Evolutionary conservation across 2,888 invertebrate genomes (phyloP).

Genomic region (Cylloceria caligata): DNA sequence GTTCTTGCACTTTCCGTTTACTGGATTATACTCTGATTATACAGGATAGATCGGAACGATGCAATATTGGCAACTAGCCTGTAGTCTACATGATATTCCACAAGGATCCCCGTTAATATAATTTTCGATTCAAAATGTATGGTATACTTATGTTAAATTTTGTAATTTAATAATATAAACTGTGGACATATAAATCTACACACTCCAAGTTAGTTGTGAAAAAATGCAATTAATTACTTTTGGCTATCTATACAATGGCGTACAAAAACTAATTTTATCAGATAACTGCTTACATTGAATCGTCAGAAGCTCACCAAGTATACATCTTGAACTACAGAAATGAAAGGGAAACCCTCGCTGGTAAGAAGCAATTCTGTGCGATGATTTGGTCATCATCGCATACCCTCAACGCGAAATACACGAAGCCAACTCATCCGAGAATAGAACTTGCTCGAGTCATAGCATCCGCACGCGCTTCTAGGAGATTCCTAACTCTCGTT

Average conservation of each 20-base stretch:
- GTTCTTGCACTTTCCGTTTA: slow-evolving; percentile 15
- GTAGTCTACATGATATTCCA: too few species aligned
- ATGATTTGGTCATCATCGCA: slow-evolving; percentile 36
- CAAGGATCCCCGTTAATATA: too few species aligned
- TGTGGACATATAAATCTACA: background rate
- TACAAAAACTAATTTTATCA: slow-evolving; percentile 27
- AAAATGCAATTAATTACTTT: background rate
- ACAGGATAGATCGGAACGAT: background rate
- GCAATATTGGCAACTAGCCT: background rate
- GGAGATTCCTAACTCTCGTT: slow-evolving; percentile 45
- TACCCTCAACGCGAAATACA: slow-evolving; percentile 34
- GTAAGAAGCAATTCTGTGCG: slow-evolving; percentile 5
- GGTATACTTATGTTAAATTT: background rate
- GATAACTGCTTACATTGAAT: background rate
- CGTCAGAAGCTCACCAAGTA: background rate
- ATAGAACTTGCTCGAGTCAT: slow-evolving; percentile 54
- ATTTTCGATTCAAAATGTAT: background rate
- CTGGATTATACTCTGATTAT: background rate
- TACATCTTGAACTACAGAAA: background rate
- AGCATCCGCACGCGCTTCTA: slow-evolving; percentile 42
- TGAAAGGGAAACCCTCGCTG: background rate
- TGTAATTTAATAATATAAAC: background rate
- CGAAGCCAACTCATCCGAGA: slow-evolving; percentile 59
- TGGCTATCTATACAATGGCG: background rate
- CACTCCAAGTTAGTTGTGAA: background rate